Base-by-base conservation (phyloP, 1,140 invertebrate genomes). In the Drosophila navojoa region DNA sequence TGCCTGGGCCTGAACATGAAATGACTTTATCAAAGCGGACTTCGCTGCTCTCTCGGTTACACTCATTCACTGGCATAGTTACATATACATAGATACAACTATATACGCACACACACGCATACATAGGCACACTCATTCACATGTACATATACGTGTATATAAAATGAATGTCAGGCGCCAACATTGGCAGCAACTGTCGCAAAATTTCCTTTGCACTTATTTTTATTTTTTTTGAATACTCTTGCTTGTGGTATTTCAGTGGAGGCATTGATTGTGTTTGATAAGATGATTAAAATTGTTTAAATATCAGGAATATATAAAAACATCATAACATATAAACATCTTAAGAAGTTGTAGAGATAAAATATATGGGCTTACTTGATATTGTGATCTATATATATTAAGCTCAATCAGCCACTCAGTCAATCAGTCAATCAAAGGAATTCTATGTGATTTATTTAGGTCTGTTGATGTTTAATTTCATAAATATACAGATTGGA, bases 1-100 rank as follows among this genome's bases (percentile, higher is more conserved):
- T 52, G 35, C 29, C 29, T 72, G 70, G 63, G 40, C 70, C 54
- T 68, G 70, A 67, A 68, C 70, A 72, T 54, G 49, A 60, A 72
- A 72, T 68, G 70, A 87, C 82, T 87, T 85, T 86, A 87, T 87
- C 81, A 87, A 87, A 87, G 79, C 59, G 44, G 53, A 86, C 80
- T 70, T 63, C 58, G 49, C 29, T 45, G 16, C 10, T 40, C 42
- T 55, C 40, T 27, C 60, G 11, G 42, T 16, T 45, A 16, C 7
- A 7, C 42, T 45, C 9, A 45, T 45, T 45, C 42, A 45, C 15
- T 45, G n/a, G 42, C 53, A 54, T 38, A 55, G 53, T 63, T 35
- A 45, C 52, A 74, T 29, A 55, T 19, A 67, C 19, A 22, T 19
- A 67, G 27, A 22, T 19, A 19, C 38, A 67, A 29, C 40, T 40